Evolutionary conservation across 2,888 invertebrate genomes (phyloP), one percentile per base, ranked within the genome.

Genomic region (Tetranychus piercei): DNA sequence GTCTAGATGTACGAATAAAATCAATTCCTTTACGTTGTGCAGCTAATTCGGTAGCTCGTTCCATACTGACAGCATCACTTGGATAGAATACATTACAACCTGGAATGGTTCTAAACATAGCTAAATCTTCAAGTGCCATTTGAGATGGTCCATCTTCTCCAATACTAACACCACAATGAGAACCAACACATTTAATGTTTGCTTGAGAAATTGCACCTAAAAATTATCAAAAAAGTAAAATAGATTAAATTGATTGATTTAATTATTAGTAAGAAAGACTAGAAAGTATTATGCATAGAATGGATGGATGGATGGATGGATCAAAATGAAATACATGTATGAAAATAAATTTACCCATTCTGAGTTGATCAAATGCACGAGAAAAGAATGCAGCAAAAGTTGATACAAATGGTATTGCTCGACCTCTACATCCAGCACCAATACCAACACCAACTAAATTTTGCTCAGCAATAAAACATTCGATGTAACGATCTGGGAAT

Each of bases 381-480:
- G 92, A 90, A 83, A 97, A 91, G 88, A 99, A 99, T 3, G 94
- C 92, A 65, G 97, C 97, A 84, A 99, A 99, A 11, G 99, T 96
- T 76, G 94, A 95, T 2, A 88, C 91, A 84, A 99, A 99, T 1
- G 94, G 90, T 73, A 99, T 88, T 7, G 93, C 90, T 77, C 99
- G 88, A 81, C 91, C 90, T 78, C 99, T 87, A 81, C 94, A 94
- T 22, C 92, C 91, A 74, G 91, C 90, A 43, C 99, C 99, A 79
- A 94, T 92, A 0, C 92, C 96, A 76, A 95, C 94, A 73, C 94
- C 94, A 77, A 93, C 94, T 81, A 96, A 85, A 85, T 95, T 97
- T 86, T 99, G 99, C 82, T 99, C 99, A 76, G 99, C 99, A 81
- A 99, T 99, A 85, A 91, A 99, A 82, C 99, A 96, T 84, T 99